Evolutionary conservation across 2,797 vertebrate genomes (phyloP).

Genomic region (Hylomyscus alleni): DNA sequence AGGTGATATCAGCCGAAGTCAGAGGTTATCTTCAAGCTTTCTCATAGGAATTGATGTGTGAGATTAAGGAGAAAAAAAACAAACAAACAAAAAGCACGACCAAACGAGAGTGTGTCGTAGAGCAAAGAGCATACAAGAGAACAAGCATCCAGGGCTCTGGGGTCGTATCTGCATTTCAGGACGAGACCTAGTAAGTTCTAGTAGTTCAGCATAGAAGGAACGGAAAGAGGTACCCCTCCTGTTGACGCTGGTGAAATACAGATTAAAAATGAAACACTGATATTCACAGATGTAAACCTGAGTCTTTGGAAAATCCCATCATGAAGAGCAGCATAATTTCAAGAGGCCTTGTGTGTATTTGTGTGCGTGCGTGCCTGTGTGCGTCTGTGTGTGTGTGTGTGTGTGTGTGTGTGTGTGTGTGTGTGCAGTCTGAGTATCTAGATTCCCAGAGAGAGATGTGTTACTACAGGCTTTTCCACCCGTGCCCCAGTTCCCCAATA

Average conservation of each 20-base stretch:
- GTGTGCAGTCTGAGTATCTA: background rate
- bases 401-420: background rate
- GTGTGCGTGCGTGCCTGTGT: too few relatives aligned
- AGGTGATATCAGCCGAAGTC: background rate
- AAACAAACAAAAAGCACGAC: background rate
- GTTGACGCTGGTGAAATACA: background rate
- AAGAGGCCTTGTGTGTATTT: accelerated
- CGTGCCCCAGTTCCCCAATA: background rate
- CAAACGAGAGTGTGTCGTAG: background rate
- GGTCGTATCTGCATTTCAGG: background rate
- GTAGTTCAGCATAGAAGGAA: background rate
- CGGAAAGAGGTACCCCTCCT: accelerated
- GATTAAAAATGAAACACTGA: background rate
- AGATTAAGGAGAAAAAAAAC: background rate
- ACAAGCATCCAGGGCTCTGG: background rate
- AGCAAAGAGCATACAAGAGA: background rate
- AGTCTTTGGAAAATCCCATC: background rate
- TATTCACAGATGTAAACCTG: background rate
- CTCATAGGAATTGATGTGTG: accelerated
- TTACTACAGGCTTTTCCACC: background rate
- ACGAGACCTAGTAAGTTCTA: background rate
- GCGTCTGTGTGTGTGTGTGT: accelerated
- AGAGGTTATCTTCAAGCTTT: accelerated
- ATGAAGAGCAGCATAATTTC: background rate
- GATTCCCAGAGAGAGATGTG: background rate